Conservation (phyloP, 2,888 invertebrate genomes). For the Stegana nigrithorax region DNA sequence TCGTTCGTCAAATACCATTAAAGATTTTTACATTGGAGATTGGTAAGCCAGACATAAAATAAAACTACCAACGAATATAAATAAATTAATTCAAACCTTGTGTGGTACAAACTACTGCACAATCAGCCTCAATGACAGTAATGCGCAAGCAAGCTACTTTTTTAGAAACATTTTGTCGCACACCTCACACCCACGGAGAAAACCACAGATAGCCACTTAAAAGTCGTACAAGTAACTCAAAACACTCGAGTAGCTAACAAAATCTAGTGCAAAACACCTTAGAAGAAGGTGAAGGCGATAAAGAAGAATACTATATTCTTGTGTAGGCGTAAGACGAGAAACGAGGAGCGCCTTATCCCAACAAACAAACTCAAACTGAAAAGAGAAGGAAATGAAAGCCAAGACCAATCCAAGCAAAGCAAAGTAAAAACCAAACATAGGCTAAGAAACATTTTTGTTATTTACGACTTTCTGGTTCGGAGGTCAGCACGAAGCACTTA, state of each 20-base stretch:
- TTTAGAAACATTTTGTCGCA: background rate
- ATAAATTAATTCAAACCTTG: background rate
- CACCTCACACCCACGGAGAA: slow-evolving; percentile 7
- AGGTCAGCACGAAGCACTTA: slow-evolving; percentile 60
- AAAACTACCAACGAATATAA: too few relatives aligned
- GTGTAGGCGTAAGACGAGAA: background rate
- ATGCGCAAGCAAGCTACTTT: too few relatives aligned
- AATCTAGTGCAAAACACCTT: slow-evolving; percentile 56
- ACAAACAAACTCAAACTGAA: background rate
- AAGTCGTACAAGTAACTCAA: slow-evolving; percentile 12
- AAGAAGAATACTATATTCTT: background rate
- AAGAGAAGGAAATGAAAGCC: background rate
- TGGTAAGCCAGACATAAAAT: too few relatives aligned
- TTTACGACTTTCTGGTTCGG: slow-evolving; percentile 67
- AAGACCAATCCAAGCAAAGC: background rate
- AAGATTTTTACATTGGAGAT: too few relatives aligned
- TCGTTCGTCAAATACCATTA: too few relatives aligned
- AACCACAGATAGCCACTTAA: slow-evolving; percentile 16
- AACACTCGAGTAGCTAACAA: slow-evolving; percentile 42
- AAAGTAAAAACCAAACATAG: background rate
- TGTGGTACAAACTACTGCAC: background rate
- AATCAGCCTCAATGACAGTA: too few relatives aligned
- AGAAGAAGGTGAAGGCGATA: background rate
- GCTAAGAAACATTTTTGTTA: slow-evolving; percentile 47
- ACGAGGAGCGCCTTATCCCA: too few relatives aligned